Evolutionary conservation across 2,888 invertebrate species (phyloP), one percentile per base, ranked within the genome.

Genomic region (Hirtodrosophila alboralis): DNA sequence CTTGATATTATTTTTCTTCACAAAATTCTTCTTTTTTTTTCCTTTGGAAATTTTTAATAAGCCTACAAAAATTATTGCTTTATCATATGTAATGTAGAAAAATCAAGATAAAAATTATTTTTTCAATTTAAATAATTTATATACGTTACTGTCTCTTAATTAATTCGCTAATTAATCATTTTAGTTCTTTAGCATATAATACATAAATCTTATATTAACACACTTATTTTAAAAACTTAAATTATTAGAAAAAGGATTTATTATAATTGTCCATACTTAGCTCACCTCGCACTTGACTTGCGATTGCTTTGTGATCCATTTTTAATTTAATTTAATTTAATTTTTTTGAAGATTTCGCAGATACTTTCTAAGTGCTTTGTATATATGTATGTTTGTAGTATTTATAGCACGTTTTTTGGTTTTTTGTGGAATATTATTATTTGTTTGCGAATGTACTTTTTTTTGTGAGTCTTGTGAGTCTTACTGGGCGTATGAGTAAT

Each of bases 281-380:
- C 89, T 88, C 87, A 88, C 88, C 88, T 86, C 89, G 87, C 85
- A 88, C 81, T 88, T 88, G 75, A 77, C 88, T 88, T 72, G 87
- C 78, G 81, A 88, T 87, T 66, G 79, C 87, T 78, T 86, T 88
- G 70, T 88, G 88, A 83, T 88, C 89, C 88, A 88, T 88, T 75
- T 70, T 62, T 14, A 44, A 61, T 44, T 62, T 16, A 38, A 33
- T 53, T n/a, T n/a, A n/a, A n/a, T n/a, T n/a, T n/a, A n/a, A n/a
- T n/a, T n/a, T n/a, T n/a, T n/a, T n/a, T n/a, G n/a, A n/a, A n/a
- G n/a, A 51, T 53, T 23, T 18, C 31, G 27, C 23, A 51, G 52
- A 47, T 62, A 33, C 37, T 61, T 44, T 26, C 26, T 1, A 31
- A 45, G 40, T 66, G 33, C 45, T 66, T 68, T 7, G 12, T n/a